Evolutionary conservation across 2,797 vertebrate species (phyloP).

Genomic region (Esox lucius): DNA sequence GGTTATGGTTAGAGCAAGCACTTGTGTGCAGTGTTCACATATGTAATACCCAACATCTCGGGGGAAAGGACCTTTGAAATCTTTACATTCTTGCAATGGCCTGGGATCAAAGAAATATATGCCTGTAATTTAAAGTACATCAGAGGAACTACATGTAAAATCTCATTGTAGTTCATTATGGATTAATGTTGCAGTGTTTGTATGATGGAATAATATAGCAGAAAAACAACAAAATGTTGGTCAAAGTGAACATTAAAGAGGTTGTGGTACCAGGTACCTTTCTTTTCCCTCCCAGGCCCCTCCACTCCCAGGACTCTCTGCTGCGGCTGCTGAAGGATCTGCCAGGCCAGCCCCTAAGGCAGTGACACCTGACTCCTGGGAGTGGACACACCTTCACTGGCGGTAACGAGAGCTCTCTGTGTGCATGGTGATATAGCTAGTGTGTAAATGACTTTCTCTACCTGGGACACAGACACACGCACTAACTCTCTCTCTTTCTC

Average conservation of each 20-base stretch:
- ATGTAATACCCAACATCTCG: too few species aligned
- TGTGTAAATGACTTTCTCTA: constrained; percentile 29
- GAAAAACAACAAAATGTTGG: not conserved
- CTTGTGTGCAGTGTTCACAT: too few species aligned
- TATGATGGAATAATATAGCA: not conserved
- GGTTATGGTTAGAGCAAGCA: too few species aligned
- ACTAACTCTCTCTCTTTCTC: not conserved
- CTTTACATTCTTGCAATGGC: too few species aligned
- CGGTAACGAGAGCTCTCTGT: constrained; percentile 28
- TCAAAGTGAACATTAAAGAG: not conserved
- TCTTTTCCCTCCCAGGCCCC: not conserved
- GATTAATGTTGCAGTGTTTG: not conserved
- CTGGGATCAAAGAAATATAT: too few species aligned
- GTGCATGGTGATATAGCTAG: constrained; percentile 37
- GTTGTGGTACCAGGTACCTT: not conserved
- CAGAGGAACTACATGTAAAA: not conserved
- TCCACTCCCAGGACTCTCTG: not conserved
- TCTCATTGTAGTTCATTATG: not conserved
- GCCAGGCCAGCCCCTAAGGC: not conserved
- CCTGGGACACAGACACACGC: constrained; percentile 7
- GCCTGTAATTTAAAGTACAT: too few species aligned
- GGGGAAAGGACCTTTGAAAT: too few species aligned
- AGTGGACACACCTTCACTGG: constrained; percentile 13
- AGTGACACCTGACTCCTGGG: constrained; percentile 4
- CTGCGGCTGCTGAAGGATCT: not conserved